Evolutionary conservation across 1,140 invertebrate genomes (phyloP).

Genomic region (Subanguina moxae): DNA sequence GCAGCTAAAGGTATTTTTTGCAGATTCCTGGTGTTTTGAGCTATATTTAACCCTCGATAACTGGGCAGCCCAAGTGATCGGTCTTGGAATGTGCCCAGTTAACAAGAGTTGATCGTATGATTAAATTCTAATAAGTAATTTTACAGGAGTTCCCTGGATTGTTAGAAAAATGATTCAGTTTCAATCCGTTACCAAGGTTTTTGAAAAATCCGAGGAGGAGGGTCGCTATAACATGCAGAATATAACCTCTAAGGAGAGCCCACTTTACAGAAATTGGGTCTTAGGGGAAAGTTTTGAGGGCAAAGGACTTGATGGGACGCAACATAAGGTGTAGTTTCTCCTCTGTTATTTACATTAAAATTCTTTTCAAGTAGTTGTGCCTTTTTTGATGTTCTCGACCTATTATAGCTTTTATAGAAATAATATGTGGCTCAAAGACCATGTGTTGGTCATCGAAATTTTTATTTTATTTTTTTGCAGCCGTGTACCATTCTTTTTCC

Average conservation of each 20-base stretch:
- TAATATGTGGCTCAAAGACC: too few relatives aligned
- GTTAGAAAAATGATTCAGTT: conserved; percentile 56
- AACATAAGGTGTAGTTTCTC: conserved; percentile 35
- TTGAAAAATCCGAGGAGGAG: conserved; percentile 30
- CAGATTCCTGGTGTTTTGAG: neutral
- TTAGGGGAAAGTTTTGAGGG: conserved; percentile 39
- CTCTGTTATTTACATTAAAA: neutral
- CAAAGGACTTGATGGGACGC: conserved; percentile 41
- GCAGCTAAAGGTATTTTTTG: conserved; percentile 39
- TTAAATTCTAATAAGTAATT: conserved; percentile 11
- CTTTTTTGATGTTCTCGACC: too few relatives aligned
- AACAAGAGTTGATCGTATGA: too few relatives aligned
- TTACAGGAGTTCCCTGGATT: conserved; percentile 54
- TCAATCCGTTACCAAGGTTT: conserved; percentile 49
- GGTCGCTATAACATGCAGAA: conserved; percentile 47
- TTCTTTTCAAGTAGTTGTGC: too few relatives aligned
- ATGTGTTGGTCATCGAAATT: too few relatives aligned
- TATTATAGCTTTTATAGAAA: too few relatives aligned
- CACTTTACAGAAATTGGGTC: conserved; percentile 34
- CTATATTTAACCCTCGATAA: too few relatives aligned
- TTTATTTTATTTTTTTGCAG: too few relatives aligned
- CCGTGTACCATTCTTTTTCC: too few relatives aligned
- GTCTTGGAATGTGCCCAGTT: neutral
- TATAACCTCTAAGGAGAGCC: conserved; percentile 42
- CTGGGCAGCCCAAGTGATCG: too few relatives aligned